These are phyloP conservation scores for Lithobates pipiens DNA, from an alignment of 2,797 vertebrate species.

Conservation along the genomic window DNA sequence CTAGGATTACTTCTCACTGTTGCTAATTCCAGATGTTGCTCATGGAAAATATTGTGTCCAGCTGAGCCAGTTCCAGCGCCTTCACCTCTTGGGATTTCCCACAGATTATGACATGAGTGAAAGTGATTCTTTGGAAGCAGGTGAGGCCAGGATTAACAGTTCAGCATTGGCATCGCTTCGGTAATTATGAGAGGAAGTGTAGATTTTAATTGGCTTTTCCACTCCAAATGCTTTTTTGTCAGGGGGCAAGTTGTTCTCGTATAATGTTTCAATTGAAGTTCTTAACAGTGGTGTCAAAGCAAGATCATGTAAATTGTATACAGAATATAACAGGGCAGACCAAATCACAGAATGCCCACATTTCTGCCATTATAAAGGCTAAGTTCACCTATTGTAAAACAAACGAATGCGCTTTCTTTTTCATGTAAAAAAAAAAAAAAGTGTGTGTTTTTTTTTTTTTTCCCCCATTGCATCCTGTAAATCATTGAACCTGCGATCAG, in stretches of 20 bases:
- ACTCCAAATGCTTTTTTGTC: neutral
- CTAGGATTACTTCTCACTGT: neutral
- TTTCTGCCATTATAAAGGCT: no score
- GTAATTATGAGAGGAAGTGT: neutral
- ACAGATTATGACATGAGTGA: neutral
- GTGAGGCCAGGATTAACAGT: constrained; percentile 10
- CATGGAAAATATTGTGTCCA: constrained; percentile 30
- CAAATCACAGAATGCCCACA: no score
- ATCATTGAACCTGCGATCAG: no score
- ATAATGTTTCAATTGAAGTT: no score
- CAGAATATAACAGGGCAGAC: no score
- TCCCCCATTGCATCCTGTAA: no score
- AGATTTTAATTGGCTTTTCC: constrained; percentile 31
- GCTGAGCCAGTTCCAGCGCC: constrained; percentile 14
- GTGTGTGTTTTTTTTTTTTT: no score
- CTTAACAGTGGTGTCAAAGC: no score
- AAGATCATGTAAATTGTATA: no score
- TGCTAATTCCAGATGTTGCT: constrained; percentile 39
- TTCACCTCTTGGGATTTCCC: constrained; percentile 11
- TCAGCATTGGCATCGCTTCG: constrained; percentile 19
- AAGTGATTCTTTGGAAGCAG: constrained; percentile 9
- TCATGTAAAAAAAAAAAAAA: no score
- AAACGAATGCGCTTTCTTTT: no score
- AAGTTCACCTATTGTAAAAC: no score
- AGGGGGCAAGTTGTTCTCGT: neutral